phyloP scores from a whole-genome alignment of 2,888 invertebrate genomes.

The Tryphoninae sp. region DNA sequence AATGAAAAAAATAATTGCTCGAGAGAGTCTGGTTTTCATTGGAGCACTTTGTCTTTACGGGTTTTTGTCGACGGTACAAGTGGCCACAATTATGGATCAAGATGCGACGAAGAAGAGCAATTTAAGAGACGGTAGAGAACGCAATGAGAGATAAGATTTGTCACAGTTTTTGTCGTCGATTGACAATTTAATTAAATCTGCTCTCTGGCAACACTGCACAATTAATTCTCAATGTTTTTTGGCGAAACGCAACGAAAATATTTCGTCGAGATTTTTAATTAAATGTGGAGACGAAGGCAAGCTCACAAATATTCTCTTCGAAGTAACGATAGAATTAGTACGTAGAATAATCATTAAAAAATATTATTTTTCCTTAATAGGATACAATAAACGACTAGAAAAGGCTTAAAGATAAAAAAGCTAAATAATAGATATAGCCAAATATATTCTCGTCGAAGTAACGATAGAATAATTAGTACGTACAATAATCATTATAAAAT shows the following conservation, averaged over 20 bases:
- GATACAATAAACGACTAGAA: no score
- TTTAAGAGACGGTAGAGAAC: not conserved
- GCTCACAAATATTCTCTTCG: not conserved
- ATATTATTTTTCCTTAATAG: no score
- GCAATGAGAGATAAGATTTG: not conserved
- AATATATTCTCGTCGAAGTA: not conserved
- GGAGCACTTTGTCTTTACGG: slow-evolving; percentile 27
- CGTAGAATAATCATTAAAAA: no score
- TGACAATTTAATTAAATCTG: not conserved
- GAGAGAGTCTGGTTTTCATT: slow-evolving; percentile 24
- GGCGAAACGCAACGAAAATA: not conserved
- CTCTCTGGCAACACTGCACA: not conserved
- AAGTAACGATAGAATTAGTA: not conserved
- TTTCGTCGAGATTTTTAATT: not conserved
- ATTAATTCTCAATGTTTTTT: not conserved
- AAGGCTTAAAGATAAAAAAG: not conserved
- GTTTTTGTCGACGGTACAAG: slow-evolving; percentile 38
- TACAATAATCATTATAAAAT: no score
- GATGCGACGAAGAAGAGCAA: slow-evolving; percentile 1
- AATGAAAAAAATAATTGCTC: slow-evolving; percentile 53
- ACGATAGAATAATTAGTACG: not conserved
- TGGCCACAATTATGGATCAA: slow-evolving; percentile 37
- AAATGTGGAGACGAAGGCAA: not conserved
- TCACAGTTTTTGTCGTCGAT: not conserved
- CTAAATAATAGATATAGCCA: no score